Percentiles rank a stretch among this genome's conserved stretches.
phyloP scores from a whole-genome alignment of 2,797 vertebrate species.

The Phoeniculus purpureus region DNA sequence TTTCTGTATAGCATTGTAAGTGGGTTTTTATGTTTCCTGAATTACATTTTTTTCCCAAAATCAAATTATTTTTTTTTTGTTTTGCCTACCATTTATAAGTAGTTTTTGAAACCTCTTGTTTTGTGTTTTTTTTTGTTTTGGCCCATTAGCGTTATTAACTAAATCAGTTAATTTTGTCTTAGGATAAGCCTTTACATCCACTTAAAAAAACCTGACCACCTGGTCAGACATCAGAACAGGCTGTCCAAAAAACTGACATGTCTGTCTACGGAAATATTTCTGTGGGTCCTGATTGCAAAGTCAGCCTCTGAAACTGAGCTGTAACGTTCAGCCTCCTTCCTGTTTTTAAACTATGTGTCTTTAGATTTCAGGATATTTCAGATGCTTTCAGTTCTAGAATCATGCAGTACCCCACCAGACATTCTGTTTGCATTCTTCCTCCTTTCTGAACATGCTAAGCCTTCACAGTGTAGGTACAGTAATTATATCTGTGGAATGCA shows the following conservation, averaged over 20 bases:
- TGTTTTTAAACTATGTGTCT: background rate
- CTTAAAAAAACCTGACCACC: background rate
- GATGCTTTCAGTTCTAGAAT: background rate
- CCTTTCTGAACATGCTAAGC: conserved; percentile 5
- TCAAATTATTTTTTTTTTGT: no score
- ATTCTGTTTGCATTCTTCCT: background rate
- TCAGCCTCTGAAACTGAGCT: background rate
- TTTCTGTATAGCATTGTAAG: no score
- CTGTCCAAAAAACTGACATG: background rate
- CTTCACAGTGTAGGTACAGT: background rate
- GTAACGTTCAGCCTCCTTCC: background rate
- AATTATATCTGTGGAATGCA: conserved; percentile 5
- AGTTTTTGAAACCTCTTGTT: no score
- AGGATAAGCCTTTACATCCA: no score
- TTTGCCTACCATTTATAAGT: no score
- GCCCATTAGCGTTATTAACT: no score
- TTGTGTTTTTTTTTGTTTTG: no score
- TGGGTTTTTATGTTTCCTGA: no score
- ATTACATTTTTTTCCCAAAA: no score
- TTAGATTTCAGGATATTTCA: conserved; percentile 14
- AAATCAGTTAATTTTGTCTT: no score
- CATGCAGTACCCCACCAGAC: background rate
- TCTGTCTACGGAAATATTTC: fast-evolving
- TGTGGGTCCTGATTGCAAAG: background rate
- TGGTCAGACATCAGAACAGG: fast-evolving